Conservation (phyloP, 2,888 invertebrate genomes). For the Petrophora chlorosata region DNA sequence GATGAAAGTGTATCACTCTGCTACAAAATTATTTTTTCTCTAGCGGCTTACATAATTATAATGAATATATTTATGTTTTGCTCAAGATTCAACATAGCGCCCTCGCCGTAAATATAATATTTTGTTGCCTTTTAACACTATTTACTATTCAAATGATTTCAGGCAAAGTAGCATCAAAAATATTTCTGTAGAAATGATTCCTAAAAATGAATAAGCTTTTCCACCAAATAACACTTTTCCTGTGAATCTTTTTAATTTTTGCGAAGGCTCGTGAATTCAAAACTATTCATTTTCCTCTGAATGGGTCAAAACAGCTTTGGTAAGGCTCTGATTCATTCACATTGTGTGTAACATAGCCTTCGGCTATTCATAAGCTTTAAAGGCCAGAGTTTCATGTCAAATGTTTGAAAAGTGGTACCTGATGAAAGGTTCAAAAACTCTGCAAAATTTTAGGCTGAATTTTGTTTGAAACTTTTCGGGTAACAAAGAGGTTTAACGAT, state of each 20-base stretch:
- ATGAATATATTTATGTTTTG: too few species aligned
- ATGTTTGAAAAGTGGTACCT: constrained; percentile 9
- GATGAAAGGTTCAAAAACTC: constrained; percentile 5
- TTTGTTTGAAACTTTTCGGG: neutral
- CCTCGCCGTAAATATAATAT: too few species aligned
- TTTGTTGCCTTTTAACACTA: too few species aligned
- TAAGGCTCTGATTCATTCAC: neutral
- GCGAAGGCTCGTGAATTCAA: neutral
- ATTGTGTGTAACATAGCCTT: neutral
- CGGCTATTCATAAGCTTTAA: constrained; percentile 1
- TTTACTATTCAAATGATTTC: too few species aligned
- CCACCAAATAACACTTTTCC: neutral
- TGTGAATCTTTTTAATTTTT: neutral
- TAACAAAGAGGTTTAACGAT: too few species aligned
- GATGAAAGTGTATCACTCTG: too few species aligned
- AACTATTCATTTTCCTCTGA: neutral
- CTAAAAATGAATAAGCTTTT: too few species aligned
- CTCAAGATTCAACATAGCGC: too few species aligned
- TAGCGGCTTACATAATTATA: too few species aligned
- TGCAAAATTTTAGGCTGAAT: neutral
- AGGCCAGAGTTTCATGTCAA: constrained; percentile 3
- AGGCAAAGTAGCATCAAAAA: too few species aligned
- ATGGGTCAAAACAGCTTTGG: constrained; percentile 1
- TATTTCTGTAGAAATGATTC: too few species aligned
- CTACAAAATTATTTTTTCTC: too few species aligned